Evolutionary conservation across 2,113 vertebrate species (phyloP), one percentile per base, ranked within the genome.

Genomic region (Marmota monax): DNA sequence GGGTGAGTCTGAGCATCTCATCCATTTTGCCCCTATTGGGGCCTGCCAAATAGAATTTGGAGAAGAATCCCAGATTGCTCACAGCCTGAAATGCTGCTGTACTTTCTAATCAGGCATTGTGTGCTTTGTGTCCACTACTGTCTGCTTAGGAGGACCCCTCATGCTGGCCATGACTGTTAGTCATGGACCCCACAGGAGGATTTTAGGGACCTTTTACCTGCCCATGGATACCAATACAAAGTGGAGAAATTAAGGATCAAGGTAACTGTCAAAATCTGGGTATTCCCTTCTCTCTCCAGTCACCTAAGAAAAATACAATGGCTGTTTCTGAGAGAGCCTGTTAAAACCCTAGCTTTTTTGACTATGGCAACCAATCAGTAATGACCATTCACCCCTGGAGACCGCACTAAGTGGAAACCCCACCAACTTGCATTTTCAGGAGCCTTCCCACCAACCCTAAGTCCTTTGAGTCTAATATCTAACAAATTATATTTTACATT

Each of bases 401-500:
- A 0, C 32, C n/a, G 20, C 8, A 70, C 85, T 48, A 72, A 95
- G 65, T 37, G 32, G 77, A 72, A 72, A 48, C 22, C 37, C 67
- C 72, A 58, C 86, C 37, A 88, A 51, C 18, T 25, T 34, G 34
- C 58, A 0, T 61, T 84, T 96, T 96, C 78, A 84, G 78, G 56
- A 91, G 70, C 72, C 67, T 37, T 78, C n/a, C 79, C 77, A 88
- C 37, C 37, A 97, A 63, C n/a, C 32, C 56, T 39, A 82, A n/a
- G 32, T 56, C 27, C 82, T 90, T n/a, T 45, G 51, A 42, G 34
- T 65, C 91, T 95, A 94, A 48, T 51, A 90, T 58, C 84, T 88
- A 86, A 79, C 92, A 93, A 97, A 96, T 94, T 79, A 83, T 78
- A 94, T 88, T 89, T 95, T 95, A 73, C 12, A 12, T 94, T 98